A percentile compares a stretch with the other conserved stretches of the same genome.
These are phyloP conservation scores for Sebastes melanostomus DNA, from an alignment of 2,797 vertebrate genomes.

Conservation along the genomic window DNA sequence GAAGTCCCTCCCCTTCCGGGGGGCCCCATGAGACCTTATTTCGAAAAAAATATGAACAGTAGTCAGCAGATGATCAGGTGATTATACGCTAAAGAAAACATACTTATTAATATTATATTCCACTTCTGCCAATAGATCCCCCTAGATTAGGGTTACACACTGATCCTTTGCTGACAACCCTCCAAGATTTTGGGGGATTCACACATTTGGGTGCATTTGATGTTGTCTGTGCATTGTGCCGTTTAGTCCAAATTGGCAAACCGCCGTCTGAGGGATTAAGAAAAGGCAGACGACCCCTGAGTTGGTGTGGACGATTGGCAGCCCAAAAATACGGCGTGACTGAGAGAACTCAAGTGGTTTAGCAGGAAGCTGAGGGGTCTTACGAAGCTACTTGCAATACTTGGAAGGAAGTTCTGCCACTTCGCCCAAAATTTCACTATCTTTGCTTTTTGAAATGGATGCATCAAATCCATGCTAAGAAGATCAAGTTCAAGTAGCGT, in stretches of 20 bases:
- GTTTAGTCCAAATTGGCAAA: slow-evolving; percentile 11
- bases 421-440: neutral
- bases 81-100: too few relatives aligned
- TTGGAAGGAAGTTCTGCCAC: neutral
- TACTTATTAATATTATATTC: too few relatives aligned
- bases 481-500: neutral
- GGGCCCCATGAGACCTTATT: too few relatives aligned
- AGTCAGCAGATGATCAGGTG: too few relatives aligned
- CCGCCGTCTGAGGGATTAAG: slow-evolving; percentile 31
- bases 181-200: neutral
- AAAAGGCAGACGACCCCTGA: slow-evolving; percentile 38
- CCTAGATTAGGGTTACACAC: too few relatives aligned
- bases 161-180: neutral
- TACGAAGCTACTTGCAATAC: neutral
- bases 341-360: slow-evolving; percentile 23
- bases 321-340: slow-evolving; percentile 1
- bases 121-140: too few relatives aligned
- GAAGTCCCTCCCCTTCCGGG: too few relatives aligned
- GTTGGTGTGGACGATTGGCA: slow-evolving; percentile 19
- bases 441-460: neutral
- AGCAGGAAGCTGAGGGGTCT: neutral
- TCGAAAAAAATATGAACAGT: fast-evolving
- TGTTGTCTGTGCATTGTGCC: slow-evolving; percentile 1
- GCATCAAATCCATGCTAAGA: neutral
- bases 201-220: neutral